Conservation (phyloP, 2,113 vertebrate species). For the Toxostoma redivivum region DNA sequence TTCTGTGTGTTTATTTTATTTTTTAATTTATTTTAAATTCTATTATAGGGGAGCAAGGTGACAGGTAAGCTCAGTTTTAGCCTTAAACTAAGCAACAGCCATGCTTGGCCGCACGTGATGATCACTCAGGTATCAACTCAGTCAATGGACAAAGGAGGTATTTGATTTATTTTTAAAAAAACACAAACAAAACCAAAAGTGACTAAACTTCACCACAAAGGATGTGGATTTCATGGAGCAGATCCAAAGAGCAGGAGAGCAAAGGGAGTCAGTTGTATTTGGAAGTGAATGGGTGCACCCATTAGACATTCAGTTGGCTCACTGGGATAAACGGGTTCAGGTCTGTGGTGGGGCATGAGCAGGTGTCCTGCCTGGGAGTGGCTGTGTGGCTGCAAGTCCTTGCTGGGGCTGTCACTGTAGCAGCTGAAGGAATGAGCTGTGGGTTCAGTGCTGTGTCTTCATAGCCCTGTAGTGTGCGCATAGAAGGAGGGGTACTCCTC, state of each 20-base stretch:
- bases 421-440: neutral
- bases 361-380: neutral
- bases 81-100: neutral
- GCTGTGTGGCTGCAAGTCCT: neutral
- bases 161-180: neutral
- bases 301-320: neutral
- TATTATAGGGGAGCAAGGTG: neutral
- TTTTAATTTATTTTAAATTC: neutral
- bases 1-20: neutral
- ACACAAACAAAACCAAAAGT: neutral
- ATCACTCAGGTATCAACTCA: rapidly evolving
- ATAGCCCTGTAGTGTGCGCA: rapidly evolving
- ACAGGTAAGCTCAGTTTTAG: neutral
- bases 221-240: neutral
- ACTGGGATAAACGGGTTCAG: too few species aligned
- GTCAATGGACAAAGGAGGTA: neutral
- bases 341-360: neutral
- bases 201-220: neutral
- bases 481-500: neutral
- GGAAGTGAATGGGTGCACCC: neutral
- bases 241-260: neutral
- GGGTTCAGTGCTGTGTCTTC: neutral
- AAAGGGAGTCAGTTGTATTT: neutral
- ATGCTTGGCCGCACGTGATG: rapidly evolving
- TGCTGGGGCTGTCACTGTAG: neutral